phyloP scores from a whole-genome alignment of 2,797 vertebrate species.

The Halcyon chelicuti region DNA sequence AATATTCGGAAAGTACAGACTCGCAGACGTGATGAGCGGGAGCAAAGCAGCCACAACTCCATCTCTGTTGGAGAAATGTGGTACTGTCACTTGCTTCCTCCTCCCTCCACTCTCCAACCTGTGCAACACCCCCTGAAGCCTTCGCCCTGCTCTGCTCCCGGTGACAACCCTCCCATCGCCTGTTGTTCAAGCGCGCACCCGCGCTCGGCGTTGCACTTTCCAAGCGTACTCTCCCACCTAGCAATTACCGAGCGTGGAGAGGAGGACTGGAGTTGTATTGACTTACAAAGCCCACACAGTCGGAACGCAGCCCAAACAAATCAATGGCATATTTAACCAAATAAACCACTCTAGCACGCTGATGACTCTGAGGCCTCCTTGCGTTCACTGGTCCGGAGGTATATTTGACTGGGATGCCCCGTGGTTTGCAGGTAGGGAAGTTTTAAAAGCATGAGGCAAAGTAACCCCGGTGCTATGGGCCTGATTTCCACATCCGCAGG shows the following conservation, averaged over 20 bases:
- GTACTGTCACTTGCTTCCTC: background rate
- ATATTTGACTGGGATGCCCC: background rate
- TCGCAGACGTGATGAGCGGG: background rate
- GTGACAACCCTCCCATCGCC: background rate
- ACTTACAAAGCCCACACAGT: constrained; percentile 77
- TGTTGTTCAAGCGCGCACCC: background rate
- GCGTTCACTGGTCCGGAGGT: background rate
- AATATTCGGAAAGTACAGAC: background rate
- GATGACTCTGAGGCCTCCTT: constrained; percentile 33
- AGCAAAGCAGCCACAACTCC: fast-evolving
- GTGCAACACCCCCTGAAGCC: background rate
- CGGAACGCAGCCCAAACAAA: constrained; percentile 80
- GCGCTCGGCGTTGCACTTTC: background rate
- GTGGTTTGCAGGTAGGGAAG: background rate
- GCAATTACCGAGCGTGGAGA: constrained; percentile 54
- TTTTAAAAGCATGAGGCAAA: background rate
- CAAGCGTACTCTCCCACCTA: constrained; percentile 35
- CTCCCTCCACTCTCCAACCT: background rate
- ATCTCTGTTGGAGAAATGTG: fast-evolving
- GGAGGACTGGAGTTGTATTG: constrained; percentile 74
- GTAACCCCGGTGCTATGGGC: fast-evolving
- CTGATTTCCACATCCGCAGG: background rate
- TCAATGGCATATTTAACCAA: constrained; percentile 78
- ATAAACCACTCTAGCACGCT: constrained; percentile 66
- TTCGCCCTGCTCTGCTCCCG: background rate